phyloP scores from a whole-genome alignment of 2,113 vertebrate genomes.

The Calidris pygmaea region DNA sequence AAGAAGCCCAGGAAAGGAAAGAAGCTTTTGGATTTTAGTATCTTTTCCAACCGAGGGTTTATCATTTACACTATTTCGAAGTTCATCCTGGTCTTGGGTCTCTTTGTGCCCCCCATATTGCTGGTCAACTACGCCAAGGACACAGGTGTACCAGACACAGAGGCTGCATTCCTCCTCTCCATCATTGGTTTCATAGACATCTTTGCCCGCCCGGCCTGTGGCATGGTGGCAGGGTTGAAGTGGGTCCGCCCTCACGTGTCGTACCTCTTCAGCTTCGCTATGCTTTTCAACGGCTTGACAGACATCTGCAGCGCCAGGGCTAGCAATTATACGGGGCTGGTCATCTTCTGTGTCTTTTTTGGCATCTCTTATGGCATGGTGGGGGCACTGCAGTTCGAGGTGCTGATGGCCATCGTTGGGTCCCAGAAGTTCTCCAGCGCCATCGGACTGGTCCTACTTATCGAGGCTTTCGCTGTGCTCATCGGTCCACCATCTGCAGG shows the following conservation, averaged over 20 bases:
- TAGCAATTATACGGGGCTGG: constrained; percentile 67
- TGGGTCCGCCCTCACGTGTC: constrained; percentile 71
- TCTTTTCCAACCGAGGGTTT: constrained; percentile 76
- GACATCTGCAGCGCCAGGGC: constrained; percentile 76
- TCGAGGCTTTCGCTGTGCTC: constrained; percentile 78
- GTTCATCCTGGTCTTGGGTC: constrained; percentile 80
- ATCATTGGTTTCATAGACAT: constrained; percentile 82
- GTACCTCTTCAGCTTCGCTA: constrained; percentile 77
- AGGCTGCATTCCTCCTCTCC: constrained; percentile 80
- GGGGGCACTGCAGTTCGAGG: constrained; percentile 81
- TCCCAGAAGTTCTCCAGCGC: constrained; percentile 79
- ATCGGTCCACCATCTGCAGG: constrained; percentile 81
- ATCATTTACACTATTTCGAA: constrained; percentile 76
- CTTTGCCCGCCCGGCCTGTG: constrained; percentile 78
- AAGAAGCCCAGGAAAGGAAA: constrained; percentile 65
- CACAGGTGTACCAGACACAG: constrained; percentile 73
- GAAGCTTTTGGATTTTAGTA: constrained; percentile 78
- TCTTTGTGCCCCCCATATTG: constrained; percentile 80
- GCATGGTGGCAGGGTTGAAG: constrained; percentile 75
- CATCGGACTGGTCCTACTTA: constrained; percentile 77
- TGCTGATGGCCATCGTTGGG: constrained; percentile 79
- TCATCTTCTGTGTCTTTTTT: constrained; percentile 81
- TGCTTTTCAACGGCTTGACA: constrained; percentile 81
- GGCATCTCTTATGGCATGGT: constrained; percentile 83
- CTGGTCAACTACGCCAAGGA: constrained; percentile 83